A percentile compares a stretch with the other conserved stretches of the same genome.
Evolutionary conservation across 2,888 invertebrate species (phyloP).

Genomic region (Polia nebulosa): DNA sequence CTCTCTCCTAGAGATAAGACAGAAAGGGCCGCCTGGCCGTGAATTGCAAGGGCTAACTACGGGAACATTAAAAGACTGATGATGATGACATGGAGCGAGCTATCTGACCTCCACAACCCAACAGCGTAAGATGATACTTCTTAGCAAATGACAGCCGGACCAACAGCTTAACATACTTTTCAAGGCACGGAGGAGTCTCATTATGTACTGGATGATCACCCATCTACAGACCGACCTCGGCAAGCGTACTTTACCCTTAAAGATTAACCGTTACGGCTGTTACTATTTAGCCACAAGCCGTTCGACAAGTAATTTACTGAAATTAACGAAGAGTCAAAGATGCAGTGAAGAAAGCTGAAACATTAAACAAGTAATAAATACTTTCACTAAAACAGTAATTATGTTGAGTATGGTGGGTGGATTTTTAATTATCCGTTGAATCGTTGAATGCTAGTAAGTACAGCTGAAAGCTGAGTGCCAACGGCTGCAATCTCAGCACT

Average conservation of each 20-base stretch:
- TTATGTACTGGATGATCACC: too few relatives aligned
- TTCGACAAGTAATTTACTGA: not conserved
- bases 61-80: too few relatives aligned
- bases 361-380: slow-evolving; percentile 23
- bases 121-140: too few relatives aligned
- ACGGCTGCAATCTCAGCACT: slow-evolving; percentile 54
- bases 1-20: too few relatives aligned
- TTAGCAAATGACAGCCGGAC: too few relatives aligned
- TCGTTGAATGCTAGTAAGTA: slow-evolving; percentile 51
- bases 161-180: too few relatives aligned
- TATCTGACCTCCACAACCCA: too few relatives aligned
- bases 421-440: slow-evolving; percentile 52
- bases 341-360: slow-evolving; percentile 16
- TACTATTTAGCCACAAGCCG: not conserved
- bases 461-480: slow-evolving; percentile 48
- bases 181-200: too few relatives aligned
- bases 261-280: not conserved
- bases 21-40: too few relatives aligned
- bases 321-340: slow-evolving; percentile 10
- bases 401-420: slow-evolving; percentile 37
- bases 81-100: too few relatives aligned
- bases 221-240: not conserved
- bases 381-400: slow-evolving; percentile 45
- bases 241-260: too few relatives aligned
- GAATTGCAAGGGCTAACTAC: too few relatives aligned